Percentiles rank a stretch among this genome's conserved stretches.
Conservation (phyloP, 2,113 vertebrate genomes). For the Daboia siamensis region DNA sequence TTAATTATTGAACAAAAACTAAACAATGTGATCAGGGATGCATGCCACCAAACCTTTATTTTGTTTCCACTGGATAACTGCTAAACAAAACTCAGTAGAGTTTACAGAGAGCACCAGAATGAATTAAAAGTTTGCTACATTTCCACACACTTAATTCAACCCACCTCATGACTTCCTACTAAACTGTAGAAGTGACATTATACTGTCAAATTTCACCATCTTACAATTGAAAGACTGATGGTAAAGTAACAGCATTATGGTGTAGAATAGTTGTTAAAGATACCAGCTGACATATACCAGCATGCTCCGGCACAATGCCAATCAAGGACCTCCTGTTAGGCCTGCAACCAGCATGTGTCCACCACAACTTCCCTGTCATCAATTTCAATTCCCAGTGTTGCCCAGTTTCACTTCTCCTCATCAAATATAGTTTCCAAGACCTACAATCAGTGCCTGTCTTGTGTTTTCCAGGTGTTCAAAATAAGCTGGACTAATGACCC, state of each 20-base stretch:
- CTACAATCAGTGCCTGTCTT: background rate
- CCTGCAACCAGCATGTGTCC: background rate
- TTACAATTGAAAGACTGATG: background rate
- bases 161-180: background rate
- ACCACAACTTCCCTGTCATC: conserved; percentile 20
- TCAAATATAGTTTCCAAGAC: background rate
- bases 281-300: background rate
- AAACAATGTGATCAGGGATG: background rate
- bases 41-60: background rate
- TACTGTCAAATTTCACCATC: background rate
- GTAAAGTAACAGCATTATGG: background rate
- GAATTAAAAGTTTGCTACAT: background rate
- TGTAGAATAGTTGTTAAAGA: background rate
- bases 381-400: conserved; percentile 23
- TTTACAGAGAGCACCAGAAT: background rate
- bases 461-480: background rate
- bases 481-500: background rate
- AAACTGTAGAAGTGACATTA: background rate
- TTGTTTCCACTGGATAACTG: background rate
- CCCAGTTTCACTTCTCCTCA: conserved; percentile 26
- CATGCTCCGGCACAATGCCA: background rate
- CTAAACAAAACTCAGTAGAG: background rate
- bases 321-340: conserved; percentile 21
- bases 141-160: background rate
- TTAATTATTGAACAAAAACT: background rate